Percentiles rank a stretch among this genome's conserved stretches.
These are phyloP conservation scores for Myotis daubentonii DNA, from an alignment of 2,797 vertebrate genomes.

Conservation along the genomic window DNA sequence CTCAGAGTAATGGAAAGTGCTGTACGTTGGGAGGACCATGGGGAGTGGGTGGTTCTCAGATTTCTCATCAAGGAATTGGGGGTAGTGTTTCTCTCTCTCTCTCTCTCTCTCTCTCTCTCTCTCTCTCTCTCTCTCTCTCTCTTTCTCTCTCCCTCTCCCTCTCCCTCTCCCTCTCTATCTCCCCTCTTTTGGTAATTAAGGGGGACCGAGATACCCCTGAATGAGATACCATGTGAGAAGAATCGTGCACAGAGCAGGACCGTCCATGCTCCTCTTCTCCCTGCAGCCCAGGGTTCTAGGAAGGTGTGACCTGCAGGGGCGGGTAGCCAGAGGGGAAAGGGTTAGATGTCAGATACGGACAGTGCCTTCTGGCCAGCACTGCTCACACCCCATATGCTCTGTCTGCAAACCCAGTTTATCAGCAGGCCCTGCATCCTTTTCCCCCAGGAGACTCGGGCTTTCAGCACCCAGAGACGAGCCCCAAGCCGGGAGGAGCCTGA, in stretches of 20 bases:
- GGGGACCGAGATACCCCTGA: no score
- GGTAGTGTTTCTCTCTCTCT: not conserved
- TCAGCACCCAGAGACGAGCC: no score
- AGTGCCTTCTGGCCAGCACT: not conserved
- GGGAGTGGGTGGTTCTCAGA: not conserved
- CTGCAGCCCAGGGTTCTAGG: not conserved
- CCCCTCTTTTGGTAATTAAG: not conserved
- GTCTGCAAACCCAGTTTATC: not conserved
- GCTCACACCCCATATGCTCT: not conserved
- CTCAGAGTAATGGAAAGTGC: not conserved
- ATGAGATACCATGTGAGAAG: no score
- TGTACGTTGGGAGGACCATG: no score
- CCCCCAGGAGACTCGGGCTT: not conserved
- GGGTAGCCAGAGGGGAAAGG: not conserved
- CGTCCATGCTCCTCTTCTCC: not conserved
- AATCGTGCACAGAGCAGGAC: not conserved
- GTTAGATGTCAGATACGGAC: not conserved
- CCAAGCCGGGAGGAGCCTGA: no score
- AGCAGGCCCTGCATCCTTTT: not conserved
- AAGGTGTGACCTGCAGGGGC: no score
- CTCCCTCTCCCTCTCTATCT: not conserved
- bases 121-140: not conserved
- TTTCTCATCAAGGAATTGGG: not conserved
- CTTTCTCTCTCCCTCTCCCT: not conserved
- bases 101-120: not conserved